Percentiles rank a stretch among this genome's conserved stretches.
Conservation (phyloP, 1,140 invertebrate genomes). For the Calephelis virginiensis region DNA sequence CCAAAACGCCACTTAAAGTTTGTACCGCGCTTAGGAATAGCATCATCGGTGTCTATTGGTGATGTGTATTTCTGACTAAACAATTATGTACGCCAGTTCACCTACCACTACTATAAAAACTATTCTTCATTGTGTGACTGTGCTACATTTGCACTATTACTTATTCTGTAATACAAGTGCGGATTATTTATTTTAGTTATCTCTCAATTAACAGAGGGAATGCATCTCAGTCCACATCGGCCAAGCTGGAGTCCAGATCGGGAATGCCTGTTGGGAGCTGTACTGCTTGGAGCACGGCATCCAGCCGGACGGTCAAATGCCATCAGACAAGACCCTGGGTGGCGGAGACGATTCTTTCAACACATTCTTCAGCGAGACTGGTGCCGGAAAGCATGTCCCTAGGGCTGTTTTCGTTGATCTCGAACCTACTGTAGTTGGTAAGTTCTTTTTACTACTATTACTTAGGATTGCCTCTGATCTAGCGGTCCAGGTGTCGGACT, state of each 20-base stretch:
- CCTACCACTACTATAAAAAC: no score
- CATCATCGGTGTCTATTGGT: no score
- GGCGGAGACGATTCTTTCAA: slow-evolving; percentile 88
- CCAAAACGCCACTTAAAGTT: no score
- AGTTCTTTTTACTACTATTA: slow-evolving; percentile 22
- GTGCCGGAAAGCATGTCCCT: slow-evolving; percentile 86
- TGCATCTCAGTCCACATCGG: slow-evolving; percentile 93
- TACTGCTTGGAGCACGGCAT: slow-evolving; percentile 95
- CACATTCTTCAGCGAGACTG: slow-evolving; percentile 91
- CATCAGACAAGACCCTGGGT: slow-evolving; percentile 85
- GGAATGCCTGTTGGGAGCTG: slow-evolving; percentile 92
- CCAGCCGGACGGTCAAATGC: slow-evolving; percentile 92
- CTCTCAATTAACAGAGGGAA: slow-evolving; percentile 81
- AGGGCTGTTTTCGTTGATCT: slow-evolving; percentile 83
- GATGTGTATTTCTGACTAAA: no score
- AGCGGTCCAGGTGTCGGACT: no score
- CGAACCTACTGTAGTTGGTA: slow-evolving; percentile 87
- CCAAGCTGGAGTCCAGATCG: slow-evolving; percentile 94
- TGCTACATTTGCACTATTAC: no score
- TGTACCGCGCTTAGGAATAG: no score
- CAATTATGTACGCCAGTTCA: no score
- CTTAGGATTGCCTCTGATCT: no score
- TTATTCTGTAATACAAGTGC: no score
- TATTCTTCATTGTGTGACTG: no score
- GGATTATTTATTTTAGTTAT: no score